Evolutionary conservation across 1,140 invertebrate genomes (phyloP).

Genomic region (Mylabris phalerata): DNA sequence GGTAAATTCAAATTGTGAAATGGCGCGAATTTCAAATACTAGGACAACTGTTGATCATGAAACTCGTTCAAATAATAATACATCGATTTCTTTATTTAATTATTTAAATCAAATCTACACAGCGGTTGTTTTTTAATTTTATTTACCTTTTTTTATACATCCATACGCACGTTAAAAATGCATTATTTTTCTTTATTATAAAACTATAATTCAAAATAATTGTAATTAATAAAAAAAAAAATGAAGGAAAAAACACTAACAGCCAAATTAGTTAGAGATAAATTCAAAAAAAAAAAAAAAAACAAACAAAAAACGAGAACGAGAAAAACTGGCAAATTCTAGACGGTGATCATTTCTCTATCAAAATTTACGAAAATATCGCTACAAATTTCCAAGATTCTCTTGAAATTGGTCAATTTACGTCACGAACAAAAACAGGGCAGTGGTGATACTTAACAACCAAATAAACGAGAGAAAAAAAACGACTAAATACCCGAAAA

Average conservation of each 20-base stretch:
- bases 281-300: slow-evolving; percentile 3
- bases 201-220: not conserved
- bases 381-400: too few species aligned
- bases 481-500: too few species aligned
- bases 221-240: not conserved
- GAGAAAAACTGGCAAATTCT: not conserved
- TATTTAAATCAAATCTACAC: slow-evolving; percentile 36
- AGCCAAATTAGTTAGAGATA: slow-evolving; percentile 5
- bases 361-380: too few species aligned
- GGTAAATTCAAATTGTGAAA: not conserved
- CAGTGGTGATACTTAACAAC: too few species aligned
- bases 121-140: slow-evolving; percentile 10
- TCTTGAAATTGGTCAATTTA: too few species aligned
- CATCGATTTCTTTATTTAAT: slow-evolving; percentile 24
- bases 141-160: slow-evolving; percentile 24
- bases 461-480: too few species aligned
- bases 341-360: not conserved
- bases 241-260: slow-evolving; percentile 6
- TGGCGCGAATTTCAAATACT: not conserved
- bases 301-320: too few species aligned
- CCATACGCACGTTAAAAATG: slow-evolving; percentile 28
- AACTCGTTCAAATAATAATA: slow-evolving; percentile 33
- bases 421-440: too few species aligned
- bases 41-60: slow-evolving; percentile 11
- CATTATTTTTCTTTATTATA: not conserved